These are phyloP conservation scores for Sebastes taczanowskii DNA, from an alignment of 2,797 vertebrate species.

Conservation along the genomic window DNA sequence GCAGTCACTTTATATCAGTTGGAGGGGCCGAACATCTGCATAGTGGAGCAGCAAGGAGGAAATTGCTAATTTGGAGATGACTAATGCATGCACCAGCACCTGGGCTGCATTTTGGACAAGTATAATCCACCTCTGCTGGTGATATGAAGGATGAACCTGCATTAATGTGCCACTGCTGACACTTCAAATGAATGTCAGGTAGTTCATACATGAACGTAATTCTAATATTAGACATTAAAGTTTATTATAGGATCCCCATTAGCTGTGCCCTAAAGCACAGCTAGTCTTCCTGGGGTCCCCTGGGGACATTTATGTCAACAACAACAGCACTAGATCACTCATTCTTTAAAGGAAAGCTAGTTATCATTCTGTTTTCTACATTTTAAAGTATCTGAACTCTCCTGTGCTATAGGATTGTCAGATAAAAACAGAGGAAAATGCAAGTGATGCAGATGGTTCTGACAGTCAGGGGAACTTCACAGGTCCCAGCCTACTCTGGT, in stretches of 20 bases:
- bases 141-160: conserved; percentile 14
- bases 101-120: conserved; percentile 30
- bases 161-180: conserved; percentile 17
- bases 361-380: not conserved
- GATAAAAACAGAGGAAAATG: conserved; percentile 40
- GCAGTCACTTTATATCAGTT: conserved; percentile 18
- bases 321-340: not conserved
- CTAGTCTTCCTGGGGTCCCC: not conserved
- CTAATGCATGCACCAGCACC: conserved; percentile 43
- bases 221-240: not conserved
- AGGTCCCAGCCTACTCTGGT: conserved; percentile 63
- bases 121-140: conserved; percentile 13
- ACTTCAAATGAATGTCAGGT: not conserved
- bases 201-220: conserved; percentile 2
- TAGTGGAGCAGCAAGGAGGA: conserved; percentile 26
- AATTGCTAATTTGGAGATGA: conserved; percentile 46
- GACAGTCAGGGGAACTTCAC: conserved; percentile 59
- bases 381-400: conserved; percentile 32
- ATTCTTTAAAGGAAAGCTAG: not conserved
- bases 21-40: conserved; percentile 46
- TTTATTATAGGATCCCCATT: not conserved
- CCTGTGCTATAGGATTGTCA: conserved; percentile 44
- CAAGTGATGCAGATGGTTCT: conserved; percentile 64
- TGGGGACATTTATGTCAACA: not conserved
- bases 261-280: not conserved